Conservation (phyloP, 2,113 vertebrate genomes). For the Dicrurus megarhynchus region DNA sequence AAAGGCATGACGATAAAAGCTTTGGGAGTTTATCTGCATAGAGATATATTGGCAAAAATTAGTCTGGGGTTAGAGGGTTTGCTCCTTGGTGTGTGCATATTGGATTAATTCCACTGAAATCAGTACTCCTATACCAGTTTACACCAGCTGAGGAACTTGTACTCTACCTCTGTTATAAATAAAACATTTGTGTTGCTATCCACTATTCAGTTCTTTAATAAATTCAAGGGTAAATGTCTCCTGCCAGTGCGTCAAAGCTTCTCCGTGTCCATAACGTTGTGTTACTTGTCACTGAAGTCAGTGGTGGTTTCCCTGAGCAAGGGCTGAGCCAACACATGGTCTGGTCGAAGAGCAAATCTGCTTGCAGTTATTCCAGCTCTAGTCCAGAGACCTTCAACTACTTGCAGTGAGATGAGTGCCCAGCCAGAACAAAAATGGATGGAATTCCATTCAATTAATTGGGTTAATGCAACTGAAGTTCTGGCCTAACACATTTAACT, state of each 20-base stretch:
- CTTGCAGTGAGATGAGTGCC: not conserved
- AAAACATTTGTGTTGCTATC: not conserved
- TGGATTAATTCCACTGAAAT: not conserved
- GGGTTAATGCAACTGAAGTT: not conserved
- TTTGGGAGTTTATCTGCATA: slow-evolving; percentile 51
- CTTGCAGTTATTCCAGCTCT: not conserved
- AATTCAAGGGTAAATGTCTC: not conserved
- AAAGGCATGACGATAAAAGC: slow-evolving; percentile 32
- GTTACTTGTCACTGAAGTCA: not conserved
- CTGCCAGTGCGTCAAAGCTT: not conserved
- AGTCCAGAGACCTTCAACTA: not conserved
- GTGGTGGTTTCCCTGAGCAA: slow-evolving; percentile 24
- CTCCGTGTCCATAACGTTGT: not conserved
- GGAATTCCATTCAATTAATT: not conserved
- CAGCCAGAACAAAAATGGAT: not conserved
- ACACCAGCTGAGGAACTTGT: not conserved
- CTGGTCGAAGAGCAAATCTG: not conserved
- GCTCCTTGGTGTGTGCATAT: not conserved
- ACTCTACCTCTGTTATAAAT: not conserved
- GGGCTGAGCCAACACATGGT: not conserved
- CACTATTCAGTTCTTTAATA: not conserved
- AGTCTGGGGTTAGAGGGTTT: not conserved
- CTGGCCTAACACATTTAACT: not conserved
- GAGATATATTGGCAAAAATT: slow-evolving; percentile 24
- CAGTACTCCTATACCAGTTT: not conserved